Conservation (phyloP, 2,888 invertebrate genomes). For the Drosophila mayaguana region DNA sequence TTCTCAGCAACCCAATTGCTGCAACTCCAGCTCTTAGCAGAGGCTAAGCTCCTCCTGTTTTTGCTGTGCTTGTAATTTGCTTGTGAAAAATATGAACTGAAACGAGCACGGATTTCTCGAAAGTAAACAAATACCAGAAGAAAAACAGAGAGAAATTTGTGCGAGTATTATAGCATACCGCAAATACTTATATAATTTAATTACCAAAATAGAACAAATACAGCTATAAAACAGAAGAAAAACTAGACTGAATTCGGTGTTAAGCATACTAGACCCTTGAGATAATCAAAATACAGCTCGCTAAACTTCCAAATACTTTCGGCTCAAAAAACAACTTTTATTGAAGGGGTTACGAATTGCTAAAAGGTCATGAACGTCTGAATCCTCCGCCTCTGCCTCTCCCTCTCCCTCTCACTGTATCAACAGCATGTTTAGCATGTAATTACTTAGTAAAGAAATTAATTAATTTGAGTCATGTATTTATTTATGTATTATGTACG, state of each 20-base stretch:
- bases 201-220: slow-evolving; percentile 4
- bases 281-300: slow-evolving; percentile 48
- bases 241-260: slow-evolving; percentile 5
- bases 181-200: slow-evolving; percentile 34
- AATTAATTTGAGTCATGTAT: slow-evolving; percentile 77
- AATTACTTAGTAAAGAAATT: slow-evolving; percentile 72
- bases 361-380: background rate
- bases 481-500: slow-evolving; percentile 50
- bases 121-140: slow-evolving; percentile 59
- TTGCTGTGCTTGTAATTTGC: slow-evolving; percentile 74
- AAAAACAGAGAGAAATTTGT: slow-evolving; percentile 26
- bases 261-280: slow-evolving; percentile 4
- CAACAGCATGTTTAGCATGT: slow-evolving; percentile 66
- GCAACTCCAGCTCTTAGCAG: slow-evolving; percentile 39
- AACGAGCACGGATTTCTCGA: slow-evolving; percentile 65
- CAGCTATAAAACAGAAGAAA: background rate
- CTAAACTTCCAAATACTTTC: slow-evolving; percentile 65
- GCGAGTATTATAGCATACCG: slow-evolving; percentile 10
- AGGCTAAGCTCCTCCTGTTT: slow-evolving; percentile 60
- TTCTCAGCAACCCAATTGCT: background rate
- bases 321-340: slow-evolving; percentile 54
- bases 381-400: background rate
- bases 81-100: slow-evolving; percentile 68
- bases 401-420: background rate
- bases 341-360: slow-evolving; percentile 62